Evolutionary conservation across 2,888 invertebrate species (phyloP), one percentile per base, ranked within the genome.

Genomic region (Dorcus parallelipipedus): DNA sequence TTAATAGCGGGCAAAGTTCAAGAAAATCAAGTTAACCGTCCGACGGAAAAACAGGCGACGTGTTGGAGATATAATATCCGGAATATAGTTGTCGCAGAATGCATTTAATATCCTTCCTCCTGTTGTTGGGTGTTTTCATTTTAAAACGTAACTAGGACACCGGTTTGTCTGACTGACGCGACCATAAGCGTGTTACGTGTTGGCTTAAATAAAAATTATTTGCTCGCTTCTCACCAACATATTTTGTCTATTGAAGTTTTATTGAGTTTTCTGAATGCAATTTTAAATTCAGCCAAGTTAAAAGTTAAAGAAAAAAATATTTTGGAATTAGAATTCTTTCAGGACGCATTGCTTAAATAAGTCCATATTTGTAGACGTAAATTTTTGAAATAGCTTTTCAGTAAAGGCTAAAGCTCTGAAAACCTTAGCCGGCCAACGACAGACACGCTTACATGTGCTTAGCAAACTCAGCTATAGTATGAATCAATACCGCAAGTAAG

Each of bases 401-500:
- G 26, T 33, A 33, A 33, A 33, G 26, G 26, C 26, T 33, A 33
- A 33, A 33, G 26, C 26, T 33, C 26, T 33, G 26, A 45, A 20
- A 45, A 45, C 45, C 45, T 45, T 45, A 45, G 45, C 23, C 23
- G 45, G 14, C 45, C 45, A 45, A 20, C 45, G 49, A 50, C 58
- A 49, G 53, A 58, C 53, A 49, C 59, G 54, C 55, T 55, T 59
- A 55, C 59, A 59, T 49, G 55, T 59, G 51, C 55, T 59, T 59
- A 59, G 59, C 59, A 47, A 59, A 59, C 59, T 59, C 59, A 59
- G 59, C 59, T 59, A 59, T 59, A 59, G 59, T 55, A 59, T 59
- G 63, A 67, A 67, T 64, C 68, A 67, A 66, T 65, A 65, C 68
- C 57, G 50, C 62, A 63, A 65, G 65, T 64, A 63, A 65, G 65